Evolutionary conservation across 2,888 invertebrate species (phyloP).

Genomic region (Hemicrepidius hirtus): DNA sequence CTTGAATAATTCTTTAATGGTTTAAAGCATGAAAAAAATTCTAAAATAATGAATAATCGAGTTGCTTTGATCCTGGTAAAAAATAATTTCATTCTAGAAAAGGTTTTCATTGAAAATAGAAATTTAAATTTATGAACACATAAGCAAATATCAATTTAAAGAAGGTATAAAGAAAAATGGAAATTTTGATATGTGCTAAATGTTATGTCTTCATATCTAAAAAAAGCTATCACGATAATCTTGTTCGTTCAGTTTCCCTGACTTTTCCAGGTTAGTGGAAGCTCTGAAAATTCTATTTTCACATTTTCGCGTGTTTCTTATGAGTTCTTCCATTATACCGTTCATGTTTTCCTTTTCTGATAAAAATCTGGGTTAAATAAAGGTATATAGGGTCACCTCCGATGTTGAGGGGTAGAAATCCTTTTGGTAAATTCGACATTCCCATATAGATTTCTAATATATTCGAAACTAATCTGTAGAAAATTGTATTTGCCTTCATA

Average conservation of each 20-base stretch:
- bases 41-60: no score
- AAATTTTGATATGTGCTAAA: no score
- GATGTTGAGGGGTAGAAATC: conserved; percentile 27
- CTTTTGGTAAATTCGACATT: conserved; percentile 37
- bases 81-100: no score
- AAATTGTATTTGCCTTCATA: conserved; percentile 63
- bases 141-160: no score
- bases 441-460: conserved; percentile 48
- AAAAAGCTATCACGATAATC: no score
- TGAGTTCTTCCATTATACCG: not conserved
- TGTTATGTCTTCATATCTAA: no score
- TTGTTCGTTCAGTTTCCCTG: not conserved
- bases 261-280: conserved; percentile 6
- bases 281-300: not conserved
- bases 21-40: no score
- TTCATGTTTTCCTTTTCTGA: conserved; percentile 5
- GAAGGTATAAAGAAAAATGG: no score
- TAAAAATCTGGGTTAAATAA: conserved; percentile 11
- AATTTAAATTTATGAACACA: no score
- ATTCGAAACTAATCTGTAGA: conserved; percentile 60
- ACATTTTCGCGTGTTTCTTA: not conserved
- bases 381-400: conserved; percentile 1
- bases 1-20: no score
- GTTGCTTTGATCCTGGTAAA: no score
- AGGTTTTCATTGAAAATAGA: no score